A percentile compares a stretch with the other conserved stretches of the same genome.
These are phyloP conservation scores for Penaeus monodon DNA, from an alignment of 2,888 invertebrate species.

Conservation along the genomic window DNA sequence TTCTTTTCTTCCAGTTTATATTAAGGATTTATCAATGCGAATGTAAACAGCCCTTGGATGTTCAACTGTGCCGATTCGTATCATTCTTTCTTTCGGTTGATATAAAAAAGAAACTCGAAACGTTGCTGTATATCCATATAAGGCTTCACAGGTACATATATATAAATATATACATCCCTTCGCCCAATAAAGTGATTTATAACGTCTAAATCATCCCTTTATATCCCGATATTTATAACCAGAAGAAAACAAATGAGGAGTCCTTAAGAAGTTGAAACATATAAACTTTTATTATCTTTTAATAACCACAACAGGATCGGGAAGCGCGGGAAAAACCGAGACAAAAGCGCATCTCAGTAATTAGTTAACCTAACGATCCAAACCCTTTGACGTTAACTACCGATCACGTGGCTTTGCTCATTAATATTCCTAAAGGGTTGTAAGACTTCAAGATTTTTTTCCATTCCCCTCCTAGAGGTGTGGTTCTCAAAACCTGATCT, in stretches of 20 bases:
- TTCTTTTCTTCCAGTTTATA: too few relatives aligned
- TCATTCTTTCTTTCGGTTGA: too few relatives aligned
- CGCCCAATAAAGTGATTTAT: background rate
- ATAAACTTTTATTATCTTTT: conserved; percentile 23
- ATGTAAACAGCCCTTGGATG: too few relatives aligned
- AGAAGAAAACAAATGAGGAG: too few relatives aligned
- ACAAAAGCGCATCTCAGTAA: conserved; percentile 35
- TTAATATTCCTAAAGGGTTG: conserved; percentile 16
- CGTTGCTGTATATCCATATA: too few relatives aligned
- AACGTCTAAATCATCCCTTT: background rate
- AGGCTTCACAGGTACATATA: too few relatives aligned
- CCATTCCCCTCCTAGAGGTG: background rate
- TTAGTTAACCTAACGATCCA: conserved; percentile 35
- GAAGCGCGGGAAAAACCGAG: conserved; percentile 23
- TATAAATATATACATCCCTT: background rate
- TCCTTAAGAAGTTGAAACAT: background rate
- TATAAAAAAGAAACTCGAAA: too few relatives aligned
- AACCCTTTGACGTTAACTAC: conserved; percentile 26
- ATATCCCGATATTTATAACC: background rate
- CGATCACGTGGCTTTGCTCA: conserved; percentile 6
- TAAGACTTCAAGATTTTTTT: background rate
- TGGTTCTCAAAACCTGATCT: background rate
- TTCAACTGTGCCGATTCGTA: too few relatives aligned
- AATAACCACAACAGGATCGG: conserved; percentile 15
- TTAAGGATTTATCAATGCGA: too few relatives aligned